Conservation (phyloP, 2,113 vertebrate genomes). For the Aythya baeri region DNA sequence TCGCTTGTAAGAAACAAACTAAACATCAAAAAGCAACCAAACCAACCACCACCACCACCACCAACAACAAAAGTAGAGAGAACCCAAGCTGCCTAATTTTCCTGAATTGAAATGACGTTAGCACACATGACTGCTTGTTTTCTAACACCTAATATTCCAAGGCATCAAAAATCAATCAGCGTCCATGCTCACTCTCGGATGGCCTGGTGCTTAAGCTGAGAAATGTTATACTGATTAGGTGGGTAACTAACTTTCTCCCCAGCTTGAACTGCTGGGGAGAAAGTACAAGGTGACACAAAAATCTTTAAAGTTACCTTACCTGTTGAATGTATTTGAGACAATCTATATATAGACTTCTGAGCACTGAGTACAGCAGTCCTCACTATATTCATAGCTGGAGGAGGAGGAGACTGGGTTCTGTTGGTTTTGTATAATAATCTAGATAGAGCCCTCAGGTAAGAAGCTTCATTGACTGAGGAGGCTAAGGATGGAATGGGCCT, state of each 20-base stretch:
- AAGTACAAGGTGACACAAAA: background rate
- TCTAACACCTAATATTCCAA: accelerated
- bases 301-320: background rate
- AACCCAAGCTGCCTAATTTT: background rate
- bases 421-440: background rate
- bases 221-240: background rate
- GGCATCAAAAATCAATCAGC: background rate
- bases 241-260: accelerated
- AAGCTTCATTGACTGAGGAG: background rate
- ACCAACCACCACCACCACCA: too few species aligned
- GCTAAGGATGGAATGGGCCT: background rate
- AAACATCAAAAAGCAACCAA: too few species aligned
- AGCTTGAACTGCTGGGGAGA: background rate
- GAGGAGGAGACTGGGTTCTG: background rate
- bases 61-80: background rate
- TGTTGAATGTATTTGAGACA: background rate
- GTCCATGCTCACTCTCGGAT: background rate
- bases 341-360: background rate
- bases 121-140: background rate
- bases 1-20: background rate
- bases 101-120: background rate
- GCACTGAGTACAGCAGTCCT: background rate
- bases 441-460: background rate
- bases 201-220: background rate
- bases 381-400: background rate